Evolutionary conservation across 2,797 vertebrate genomes (phyloP), one percentile per base, ranked within the genome.

Genomic region (Centroberyx gerrardi): DNA sequence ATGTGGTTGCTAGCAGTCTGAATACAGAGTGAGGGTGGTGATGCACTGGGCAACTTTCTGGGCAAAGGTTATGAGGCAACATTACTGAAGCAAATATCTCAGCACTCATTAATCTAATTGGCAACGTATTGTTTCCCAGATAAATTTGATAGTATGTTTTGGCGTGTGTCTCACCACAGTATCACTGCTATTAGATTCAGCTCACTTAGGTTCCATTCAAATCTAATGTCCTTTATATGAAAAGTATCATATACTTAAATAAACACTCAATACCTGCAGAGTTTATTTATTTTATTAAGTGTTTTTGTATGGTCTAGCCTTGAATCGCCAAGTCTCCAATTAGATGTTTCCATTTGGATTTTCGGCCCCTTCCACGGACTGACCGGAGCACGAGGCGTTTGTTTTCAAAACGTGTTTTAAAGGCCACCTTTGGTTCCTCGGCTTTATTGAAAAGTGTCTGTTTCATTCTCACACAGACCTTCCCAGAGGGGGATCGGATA

Each of bases 401-500:
- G 77, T 83, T 90, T 88, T 88, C 58, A 66, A 76, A 75, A 56
- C 52, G 38, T 53, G 68, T 55, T 69, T 33, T 49, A 79, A 86
- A 87, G 81, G 69, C 88, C 86, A 88, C 80, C 80, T 70, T 86
- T 52, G 79, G 68, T 52, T 78, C 60, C 49, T 55, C 52, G 62
- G 76, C 85, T 83, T 91, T 90, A 88, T 86, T 88, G 83, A 90
- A 91, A 90, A 83, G 83, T 68, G 72, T 85, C 79, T 52, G 75
- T 80, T 93, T 90, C 72, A 83, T 85, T 92, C 90, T 90, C 83
- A 74, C 76, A 78, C 81, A 59, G 64, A 67, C 54, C 28, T 69
- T 88, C 87, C 88, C 90, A 66, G 62, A 76, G 78, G 86, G 80
- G 73, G 68, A 85, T 92, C 88, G 78, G 82, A 83, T 93, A 79